Conservation (phyloP, 2,888 invertebrate species). For the Nemurella pictetii region DNA sequence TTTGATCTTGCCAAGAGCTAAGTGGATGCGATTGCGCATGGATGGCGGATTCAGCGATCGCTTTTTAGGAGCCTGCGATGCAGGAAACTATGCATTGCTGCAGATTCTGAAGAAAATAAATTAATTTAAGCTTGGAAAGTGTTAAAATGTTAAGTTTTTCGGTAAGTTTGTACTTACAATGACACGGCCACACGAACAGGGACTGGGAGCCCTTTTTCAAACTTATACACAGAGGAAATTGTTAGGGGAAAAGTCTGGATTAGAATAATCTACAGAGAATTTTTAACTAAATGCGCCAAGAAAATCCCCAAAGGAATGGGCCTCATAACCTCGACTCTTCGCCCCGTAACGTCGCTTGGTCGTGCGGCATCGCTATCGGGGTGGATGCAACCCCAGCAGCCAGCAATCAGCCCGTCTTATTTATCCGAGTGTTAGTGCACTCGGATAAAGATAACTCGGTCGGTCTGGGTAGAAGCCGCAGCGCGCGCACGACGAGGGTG, state of each 20-base stretch:
- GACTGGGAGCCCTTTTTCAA: too few relatives aligned
- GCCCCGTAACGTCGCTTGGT: background rate
- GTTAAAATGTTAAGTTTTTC: background rate
- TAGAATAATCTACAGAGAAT: background rate
- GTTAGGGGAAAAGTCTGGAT: too few relatives aligned
- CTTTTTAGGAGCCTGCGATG: background rate
- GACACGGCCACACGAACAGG: too few relatives aligned
- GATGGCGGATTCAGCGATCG: background rate
- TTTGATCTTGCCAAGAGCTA: background rate
- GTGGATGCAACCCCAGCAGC: background rate
- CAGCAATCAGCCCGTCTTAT: background rate
- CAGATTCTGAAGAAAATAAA: background rate
- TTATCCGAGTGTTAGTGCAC: background rate
- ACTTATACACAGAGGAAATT: too few relatives aligned
- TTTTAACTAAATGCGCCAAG: background rate
- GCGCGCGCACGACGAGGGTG: background rate
- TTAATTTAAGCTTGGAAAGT: background rate
- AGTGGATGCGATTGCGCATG: too few relatives aligned
- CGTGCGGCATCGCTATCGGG: background rate
- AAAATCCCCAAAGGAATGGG: background rate
- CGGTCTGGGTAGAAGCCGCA: background rate
- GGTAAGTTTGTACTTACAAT: background rate
- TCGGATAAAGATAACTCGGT: background rate
- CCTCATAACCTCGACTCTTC: background rate
- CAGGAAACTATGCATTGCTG: background rate